Base-by-base conservation (phyloP, 2,113 vertebrate species). In the Arvicanthis niloticus region DNA sequence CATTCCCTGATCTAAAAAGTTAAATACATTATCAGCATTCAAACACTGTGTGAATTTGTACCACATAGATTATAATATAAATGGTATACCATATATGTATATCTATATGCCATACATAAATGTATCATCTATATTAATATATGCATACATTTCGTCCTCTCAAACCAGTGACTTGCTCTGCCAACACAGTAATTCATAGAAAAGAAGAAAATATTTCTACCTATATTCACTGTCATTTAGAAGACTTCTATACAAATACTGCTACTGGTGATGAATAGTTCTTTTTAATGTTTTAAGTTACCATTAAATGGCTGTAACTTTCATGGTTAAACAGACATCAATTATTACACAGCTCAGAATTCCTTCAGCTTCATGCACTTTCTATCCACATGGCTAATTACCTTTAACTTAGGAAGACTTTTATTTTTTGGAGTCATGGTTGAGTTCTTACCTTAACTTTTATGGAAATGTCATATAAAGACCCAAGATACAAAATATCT, bases 391-490 rank as follows among this genome's bases (percentile, higher is more conserved):
- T 45, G 62, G 34, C 53, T 76, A 81, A 10, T 22, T 2, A 26
- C 15, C 11, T 81, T 88, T 86, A 75, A 80, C 26, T 70, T 81
- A 19, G 11, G 80, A 72, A 51, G 29, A 1, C 26, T 17, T 80
- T 45, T 65, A n/a, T 51, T 86, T 12, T 42, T 72, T 72, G 45
- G 2, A 53, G n/a, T 26, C 40, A 60, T 82, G 48, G 19, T 5
- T 92, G 40, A 85, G 42, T 85, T 88, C 45, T 78, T 72, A 51
- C 42, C 76, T 67, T 84, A 42, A 48, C 31, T 91, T 93, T 96
- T 89, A 65, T 89, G 58, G 26, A n/a, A 91, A 42, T 77, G 26
- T 31, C 22, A 22, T 53, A 48, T 86, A 73, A 29, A 5, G 13
- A 5, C 87, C 45, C 37, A 91, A 31, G 12, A 77, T 82, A 86